Evolutionary conservation across 2,888 invertebrate genomes (phyloP), one percentile per base, ranked within the genome.

Genomic region (Xestia rhomboidea): DNA sequence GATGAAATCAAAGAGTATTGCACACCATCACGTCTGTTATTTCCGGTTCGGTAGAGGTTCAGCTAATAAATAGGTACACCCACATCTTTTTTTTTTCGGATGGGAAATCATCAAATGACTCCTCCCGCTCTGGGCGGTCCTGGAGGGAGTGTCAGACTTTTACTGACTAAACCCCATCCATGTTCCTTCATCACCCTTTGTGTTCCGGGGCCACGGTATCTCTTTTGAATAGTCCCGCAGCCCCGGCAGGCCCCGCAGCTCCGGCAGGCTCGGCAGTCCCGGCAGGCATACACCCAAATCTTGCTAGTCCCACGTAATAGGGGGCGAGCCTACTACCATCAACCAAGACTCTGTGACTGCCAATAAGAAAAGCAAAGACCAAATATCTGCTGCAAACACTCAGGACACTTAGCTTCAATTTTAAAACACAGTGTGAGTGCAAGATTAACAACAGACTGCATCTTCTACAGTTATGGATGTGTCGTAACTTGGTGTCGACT

Each of bases 381-480:
- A 44, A 51, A 34, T 34, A 27, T 66, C 13, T 63, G 18, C 11
- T 15, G 15, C 13, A 18, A 10, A 49, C 24, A 38, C 63, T 21
- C 18, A 34, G 27, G 18, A 30, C 62, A 34, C 34, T 24, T 24
- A 30, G 11, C 4, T 64, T 38, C 0, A 18, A 38, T 18, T 49
- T 46, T 10, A 2, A 38, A 57, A 38, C 30, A 30, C n/a, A 21
- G n/a, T 44, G 15, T 44, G 13, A 34, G 13, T 44, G 27, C 15
- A 44, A 38, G 54, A 30, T 30, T 60, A 60, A 41, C 30, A 30
- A 60, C 30, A 46, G 34, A 38, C 38, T 46, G 34, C 54, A 54
- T 67, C 18, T 34, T 51, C 27, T 51, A 51, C 34, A 71, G 41
- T 63, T 63, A 70, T 70, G 24, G 30, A 46, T 34, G 51, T 46